A percentile compares a stretch with the other conserved stretches of the same genome.
Conservation (phyloP, 1,140 invertebrate genomes). For the Antheraea pernyi region DNA sequence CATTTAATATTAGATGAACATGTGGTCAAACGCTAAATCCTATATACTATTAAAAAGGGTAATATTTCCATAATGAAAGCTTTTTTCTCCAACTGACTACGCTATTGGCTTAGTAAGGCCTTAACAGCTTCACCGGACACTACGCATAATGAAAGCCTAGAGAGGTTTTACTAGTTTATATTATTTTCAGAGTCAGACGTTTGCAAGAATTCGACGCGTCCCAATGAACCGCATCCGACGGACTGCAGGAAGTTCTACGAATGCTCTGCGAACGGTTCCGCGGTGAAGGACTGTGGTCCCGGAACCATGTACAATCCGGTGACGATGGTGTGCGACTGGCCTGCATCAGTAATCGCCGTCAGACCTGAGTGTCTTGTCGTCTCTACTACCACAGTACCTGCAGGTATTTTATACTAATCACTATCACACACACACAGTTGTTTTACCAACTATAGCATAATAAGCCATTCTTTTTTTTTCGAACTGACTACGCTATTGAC, state of each 20-base stretch:
- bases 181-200: conserved; percentile 40
- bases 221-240: conserved; percentile 66
- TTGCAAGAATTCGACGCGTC: conserved; percentile 58
- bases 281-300: conserved; percentile 72
- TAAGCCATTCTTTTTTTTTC: no score
- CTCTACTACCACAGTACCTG: conserved; percentile 15
- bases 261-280: conserved; percentile 64
- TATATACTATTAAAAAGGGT: no score
- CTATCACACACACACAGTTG: no score
- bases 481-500: no score
- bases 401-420: background rate
- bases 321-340: conserved; percentile 80
- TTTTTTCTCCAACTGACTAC: no score
- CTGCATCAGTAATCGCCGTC: conserved; percentile 72
- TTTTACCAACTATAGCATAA: no score
- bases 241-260: conserved; percentile 81
- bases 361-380: conserved; percentile 65
- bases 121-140: no score
- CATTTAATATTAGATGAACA: no score
- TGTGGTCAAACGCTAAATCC: no score
- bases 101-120: no score
- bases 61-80: no score
- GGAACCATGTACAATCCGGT: conserved; percentile 78
- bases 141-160: no score
- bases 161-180: background rate